Conservation (phyloP, 2,888 invertebrate genomes). For the Drosophila buzzatii region DNA sequence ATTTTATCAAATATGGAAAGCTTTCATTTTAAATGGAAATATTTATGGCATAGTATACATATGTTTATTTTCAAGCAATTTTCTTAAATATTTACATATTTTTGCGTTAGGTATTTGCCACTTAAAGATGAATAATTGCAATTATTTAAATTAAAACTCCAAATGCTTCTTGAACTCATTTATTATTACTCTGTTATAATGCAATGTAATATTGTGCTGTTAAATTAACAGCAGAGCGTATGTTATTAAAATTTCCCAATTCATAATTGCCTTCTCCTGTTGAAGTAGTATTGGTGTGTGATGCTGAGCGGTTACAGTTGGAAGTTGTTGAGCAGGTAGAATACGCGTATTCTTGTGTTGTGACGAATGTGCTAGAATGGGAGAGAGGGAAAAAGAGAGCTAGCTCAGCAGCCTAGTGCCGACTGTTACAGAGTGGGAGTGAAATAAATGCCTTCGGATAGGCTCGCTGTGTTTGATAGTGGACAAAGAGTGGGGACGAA, state of each 20-base stretch:
- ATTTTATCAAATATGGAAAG: too few relatives aligned
- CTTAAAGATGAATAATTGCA: neutral
- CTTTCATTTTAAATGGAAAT: too few relatives aligned
- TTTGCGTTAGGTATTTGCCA: neutral
- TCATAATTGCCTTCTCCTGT: neutral
- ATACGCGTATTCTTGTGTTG: neutral
- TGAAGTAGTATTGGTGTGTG: neutral
- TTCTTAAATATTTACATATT: too few relatives aligned
- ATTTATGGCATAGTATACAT: too few relatives aligned
- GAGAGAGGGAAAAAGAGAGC: neutral
- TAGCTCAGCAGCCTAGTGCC: neutral
- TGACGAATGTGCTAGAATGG: neutral
- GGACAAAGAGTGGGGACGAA: neutral
- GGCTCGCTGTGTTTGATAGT: neutral
- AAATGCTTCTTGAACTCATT: neutral
- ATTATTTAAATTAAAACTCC: neutral
- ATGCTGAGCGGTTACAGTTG: neutral
- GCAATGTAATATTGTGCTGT: neutral
- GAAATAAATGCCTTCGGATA: neutral
- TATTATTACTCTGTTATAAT: too few relatives aligned
- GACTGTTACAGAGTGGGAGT: neutral
- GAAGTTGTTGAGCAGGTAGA: neutral
- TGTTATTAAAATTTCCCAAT: neutral
- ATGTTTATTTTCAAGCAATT: too few relatives aligned
- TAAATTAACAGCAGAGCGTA: neutral